Base-by-base conservation (phyloP, 2,113 vertebrate genomes). In the Rhizomys pruinosus region DNA sequence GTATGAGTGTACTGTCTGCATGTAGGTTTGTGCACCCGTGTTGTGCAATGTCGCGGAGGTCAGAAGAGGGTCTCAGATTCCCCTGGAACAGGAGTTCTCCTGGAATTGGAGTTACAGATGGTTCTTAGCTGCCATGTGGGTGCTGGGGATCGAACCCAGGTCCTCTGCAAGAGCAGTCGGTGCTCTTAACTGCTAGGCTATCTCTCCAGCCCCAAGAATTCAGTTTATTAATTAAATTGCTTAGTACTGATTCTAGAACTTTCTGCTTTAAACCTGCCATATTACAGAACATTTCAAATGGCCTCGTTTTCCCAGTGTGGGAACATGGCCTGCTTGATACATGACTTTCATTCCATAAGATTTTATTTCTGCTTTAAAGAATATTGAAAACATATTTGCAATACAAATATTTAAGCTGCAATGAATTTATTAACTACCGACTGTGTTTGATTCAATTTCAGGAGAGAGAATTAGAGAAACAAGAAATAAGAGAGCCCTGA, bases 401-500 rank as follows among this genome's bases (percentile, higher is more conserved):
- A 96, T 95, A 97, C 95, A 95, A 97, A 93, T 96, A 98, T 97
- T 98, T 97, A 98, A 98, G 97, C 95, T 96, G 85, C 97, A 98
- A 98, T 98, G 97, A 98, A 98, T 98, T 98, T 98, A 98, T 99
- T 98, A 98, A 98, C 97, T 97, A 96, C 87, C 98, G 97, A 98
- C 98, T 98, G 93, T 95, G 42, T 97, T 98, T 81, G 94, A 97
- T 98, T 98, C 98, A 97, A 98, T 98, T 98, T 97, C 34, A 25
- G n/a, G 19, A 19, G 5, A 32, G 59, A 61, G 5, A 1, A 2
- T n/a, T n/a, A 57, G 63, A 0, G 0, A 63, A 87, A 71, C 72
- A 86, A 94, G 78, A 92, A 72, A 88, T 84, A 87, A n/a, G 32
- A 7, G 84, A 98, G 79, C 72, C 96, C 94, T 98, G 98, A 97